phyloP scores from a whole-genome alignment of 2,797 vertebrate genomes.

The Morus bassanus region DNA sequence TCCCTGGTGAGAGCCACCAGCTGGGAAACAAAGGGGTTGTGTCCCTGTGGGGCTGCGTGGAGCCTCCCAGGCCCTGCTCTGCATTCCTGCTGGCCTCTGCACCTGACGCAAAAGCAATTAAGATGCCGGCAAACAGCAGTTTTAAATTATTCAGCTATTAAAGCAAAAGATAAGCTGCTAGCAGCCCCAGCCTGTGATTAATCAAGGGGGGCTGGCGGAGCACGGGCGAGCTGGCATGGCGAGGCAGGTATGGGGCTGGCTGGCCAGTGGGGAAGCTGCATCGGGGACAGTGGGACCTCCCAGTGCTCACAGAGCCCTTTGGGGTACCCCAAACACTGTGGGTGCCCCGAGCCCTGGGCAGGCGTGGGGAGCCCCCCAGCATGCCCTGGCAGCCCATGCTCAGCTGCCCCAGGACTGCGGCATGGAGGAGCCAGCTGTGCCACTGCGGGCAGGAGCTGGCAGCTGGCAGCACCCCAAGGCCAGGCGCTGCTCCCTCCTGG shows the following conservation, averaged over 20 bases:
- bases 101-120: constrained; percentile 78
- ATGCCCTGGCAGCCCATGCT: not conserved
- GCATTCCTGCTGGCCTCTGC: constrained; percentile 54
- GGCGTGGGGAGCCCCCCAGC: accelerated
- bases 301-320: accelerated
- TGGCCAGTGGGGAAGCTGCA: not conserved
- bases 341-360: not conserved
- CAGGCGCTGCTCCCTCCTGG: not conserved
- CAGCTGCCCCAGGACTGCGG: accelerated
- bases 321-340: not conserved
- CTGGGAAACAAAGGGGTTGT: not conserved
- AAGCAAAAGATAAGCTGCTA: constrained; percentile 75
- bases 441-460: too few relatives aligned
- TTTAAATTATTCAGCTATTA: constrained; percentile 80
- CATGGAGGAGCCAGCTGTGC: not conserved
- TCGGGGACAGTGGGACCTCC: not conserved
- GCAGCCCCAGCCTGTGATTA: constrained; percentile 74
- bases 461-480: not conserved
- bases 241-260: accelerated
- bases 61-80: constrained; percentile 11
- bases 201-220: constrained; percentile 44
- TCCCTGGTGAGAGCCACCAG: not conserved
- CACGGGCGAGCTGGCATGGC: accelerated
- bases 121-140: constrained; percentile 64
- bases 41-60: accelerated